Evolutionary conservation across 2,113 vertebrate species (phyloP).

Genomic region (Pituophis catenifer): DNA sequence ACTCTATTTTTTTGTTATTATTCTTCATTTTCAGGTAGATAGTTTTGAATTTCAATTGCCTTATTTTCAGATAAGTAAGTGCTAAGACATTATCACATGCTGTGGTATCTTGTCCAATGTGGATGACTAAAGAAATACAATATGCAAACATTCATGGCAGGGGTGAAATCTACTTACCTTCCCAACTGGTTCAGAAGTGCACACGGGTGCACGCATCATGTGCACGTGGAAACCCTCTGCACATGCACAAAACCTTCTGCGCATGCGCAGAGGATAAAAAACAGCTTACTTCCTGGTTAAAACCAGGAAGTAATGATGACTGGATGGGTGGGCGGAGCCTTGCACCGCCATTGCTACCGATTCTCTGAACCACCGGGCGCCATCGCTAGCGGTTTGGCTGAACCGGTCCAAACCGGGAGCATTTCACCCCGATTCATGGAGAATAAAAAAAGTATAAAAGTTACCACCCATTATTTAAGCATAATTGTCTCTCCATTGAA

Average conservation of each 20-base stretch:
- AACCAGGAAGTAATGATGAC: too few relatives aligned
- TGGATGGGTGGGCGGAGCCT: too few relatives aligned
- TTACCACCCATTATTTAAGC: not conserved
- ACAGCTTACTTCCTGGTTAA: too few relatives aligned
- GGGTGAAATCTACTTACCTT: too few relatives aligned
- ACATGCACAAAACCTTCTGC: too few relatives aligned
- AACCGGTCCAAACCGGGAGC: too few relatives aligned
- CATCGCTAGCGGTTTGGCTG: too few relatives aligned
- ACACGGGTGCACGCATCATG: too few relatives aligned
- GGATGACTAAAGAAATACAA: not conserved
- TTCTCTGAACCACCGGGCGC: too few relatives aligned
- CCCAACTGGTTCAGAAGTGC: too few relatives aligned
- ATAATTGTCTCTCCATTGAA: not conserved
- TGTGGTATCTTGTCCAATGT: not conserved
- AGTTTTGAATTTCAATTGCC: not conserved
- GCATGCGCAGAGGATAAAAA: too few relatives aligned
- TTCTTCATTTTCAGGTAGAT: not conserved
- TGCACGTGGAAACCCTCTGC: too few relatives aligned
- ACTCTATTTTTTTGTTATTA: not conserved
- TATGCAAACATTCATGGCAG: not conserved
- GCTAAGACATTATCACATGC: not conserved
- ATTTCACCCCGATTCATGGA: not conserved
- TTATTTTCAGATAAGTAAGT: not conserved
- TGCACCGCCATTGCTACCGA: fast-evolving
- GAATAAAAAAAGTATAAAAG: not conserved